Conservation (phyloP, 2,113 vertebrate species). For the Craseonycteris thonglongyai region DNA sequence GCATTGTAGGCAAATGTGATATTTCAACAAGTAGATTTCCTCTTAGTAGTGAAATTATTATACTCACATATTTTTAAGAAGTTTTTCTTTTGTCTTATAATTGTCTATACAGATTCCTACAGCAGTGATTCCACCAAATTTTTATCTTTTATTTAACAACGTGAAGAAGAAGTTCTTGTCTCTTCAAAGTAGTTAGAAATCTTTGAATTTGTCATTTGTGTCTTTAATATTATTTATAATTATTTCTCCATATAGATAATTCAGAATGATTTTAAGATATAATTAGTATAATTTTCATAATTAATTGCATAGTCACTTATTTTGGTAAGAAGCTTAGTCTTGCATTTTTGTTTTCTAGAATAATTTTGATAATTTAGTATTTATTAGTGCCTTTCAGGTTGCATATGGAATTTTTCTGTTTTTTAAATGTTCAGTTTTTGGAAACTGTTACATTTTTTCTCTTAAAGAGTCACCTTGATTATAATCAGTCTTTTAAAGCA, state of each 20-base stretch:
- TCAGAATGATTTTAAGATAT: background rate
- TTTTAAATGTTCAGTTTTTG: background rate
- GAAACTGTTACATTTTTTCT: background rate
- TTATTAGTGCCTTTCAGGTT: background rate
- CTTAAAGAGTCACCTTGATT: background rate
- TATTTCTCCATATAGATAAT: background rate
- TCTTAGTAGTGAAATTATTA: background rate
- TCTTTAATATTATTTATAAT: background rate
- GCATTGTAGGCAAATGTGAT: background rate
- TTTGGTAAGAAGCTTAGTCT: background rate
- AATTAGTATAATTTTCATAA: background rate
- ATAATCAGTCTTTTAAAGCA: background rate
- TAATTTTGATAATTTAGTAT: background rate
- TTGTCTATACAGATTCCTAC: background rate
- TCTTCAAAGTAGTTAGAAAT: background rate
- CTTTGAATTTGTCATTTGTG: background rate
- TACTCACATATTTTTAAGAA: background rate
- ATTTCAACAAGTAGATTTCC: background rate
- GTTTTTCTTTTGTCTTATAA: background rate
- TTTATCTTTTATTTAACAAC: background rate
- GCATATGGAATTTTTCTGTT: background rate
- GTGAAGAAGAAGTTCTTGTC: background rate
- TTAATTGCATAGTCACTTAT: background rate
- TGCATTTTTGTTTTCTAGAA: background rate
- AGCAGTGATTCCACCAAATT: background rate